Base-by-base conservation (phyloP, 1,140 invertebrate genomes). In the Lasioglossum albipes region DNA sequence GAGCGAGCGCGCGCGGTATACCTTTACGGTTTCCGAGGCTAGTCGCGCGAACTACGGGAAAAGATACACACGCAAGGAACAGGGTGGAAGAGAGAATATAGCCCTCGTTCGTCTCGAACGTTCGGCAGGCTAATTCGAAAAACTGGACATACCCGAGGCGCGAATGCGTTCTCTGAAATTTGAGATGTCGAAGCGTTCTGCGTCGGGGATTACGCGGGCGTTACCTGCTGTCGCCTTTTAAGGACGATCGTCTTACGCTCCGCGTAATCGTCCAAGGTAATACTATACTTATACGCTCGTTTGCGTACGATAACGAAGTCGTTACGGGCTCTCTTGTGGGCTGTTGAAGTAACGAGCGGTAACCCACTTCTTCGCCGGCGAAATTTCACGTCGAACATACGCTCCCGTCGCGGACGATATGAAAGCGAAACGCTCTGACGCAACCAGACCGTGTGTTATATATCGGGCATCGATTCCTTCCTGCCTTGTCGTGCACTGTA, bases 191-290 rank as follows among this genome's bases (percentile, higher is more conserved):
- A 59, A 42, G 72, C 45, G 22, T 54, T n/a, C 20, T 49, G 57
- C 66, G 62, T 71, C 78, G 62, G 31, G 72, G 72, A 87, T 87
- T 82, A 84, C 70, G 73, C 81, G 71, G 42, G 65, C 45, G 13
- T 62, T 77, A 86, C 66, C 67, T 45, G 61, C 49, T 75, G 77
- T 85, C 70, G 77, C 7, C 59, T 61, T 71, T 85, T 79, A 83
- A 75, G 69, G 73, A 77, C 82, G 81, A 83, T 87, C 85, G 77
- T 86, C 57, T 87, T 81, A 75, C 81, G 71, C 70, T 65, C n/a
- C 45, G 76, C 65, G 77, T 86, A 84, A 86, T 86, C 81, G 71
- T 76, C 72, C 78, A 86, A 86, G 83, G 84, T 86, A 83, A 86
- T 36, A 59, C 75, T 75, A 85, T 52, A 85, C 81, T 62, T 49